Percentiles rank a stretch among this genome's conserved stretches.
Evolutionary conservation across 2,888 invertebrate species (phyloP).

Genomic region (Diloba caeruleocephala): DNA sequence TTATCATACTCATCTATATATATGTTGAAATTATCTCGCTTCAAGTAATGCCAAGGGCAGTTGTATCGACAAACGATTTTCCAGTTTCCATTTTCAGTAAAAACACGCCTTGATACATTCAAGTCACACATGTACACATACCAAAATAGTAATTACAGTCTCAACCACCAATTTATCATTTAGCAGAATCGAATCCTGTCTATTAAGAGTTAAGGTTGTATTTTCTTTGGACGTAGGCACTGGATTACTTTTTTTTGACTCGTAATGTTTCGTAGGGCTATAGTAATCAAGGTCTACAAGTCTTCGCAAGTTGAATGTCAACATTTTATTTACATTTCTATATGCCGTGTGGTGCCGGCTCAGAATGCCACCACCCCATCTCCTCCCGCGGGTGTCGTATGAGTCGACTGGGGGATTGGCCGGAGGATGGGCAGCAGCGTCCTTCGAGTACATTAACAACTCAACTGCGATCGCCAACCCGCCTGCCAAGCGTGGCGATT

Average conservation of each 20-base stretch:
- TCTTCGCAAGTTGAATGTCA: constrained; percentile 82
- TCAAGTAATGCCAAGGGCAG: constrained; percentile 82
- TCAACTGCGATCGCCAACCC: too few relatives aligned
- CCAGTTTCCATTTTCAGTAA: constrained; percentile 88
- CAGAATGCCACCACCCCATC: too few relatives aligned
- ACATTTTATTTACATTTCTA: constrained; percentile 80
- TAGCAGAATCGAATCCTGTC: constrained; percentile 39
- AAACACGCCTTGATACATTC: constrained; percentile 75
- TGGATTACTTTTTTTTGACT: constrained; percentile 54
- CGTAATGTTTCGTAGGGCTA: constrained; percentile 61
- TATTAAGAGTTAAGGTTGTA: constrained; percentile 40
- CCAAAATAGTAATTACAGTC: constrained; percentile 30
- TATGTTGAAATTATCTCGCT: constrained; percentile 48
- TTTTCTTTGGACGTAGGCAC: constrained; percentile 40
- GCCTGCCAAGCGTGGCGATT: too few relatives aligned
- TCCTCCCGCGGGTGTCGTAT: too few relatives aligned
- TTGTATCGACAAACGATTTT: constrained; percentile 72
- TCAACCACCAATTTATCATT: constrained; percentile 31
- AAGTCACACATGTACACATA: constrained; percentile 60
- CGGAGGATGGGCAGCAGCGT: too few relatives aligned
- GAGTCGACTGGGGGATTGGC: too few relatives aligned
- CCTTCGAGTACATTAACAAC: too few relatives aligned
- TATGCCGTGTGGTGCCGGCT: too few relatives aligned
- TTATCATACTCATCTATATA: constrained; percentile 39
- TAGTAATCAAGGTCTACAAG: constrained; percentile 83